Conservation (phyloP, 2,113 vertebrate species). For the Cololabis saira region DNA sequence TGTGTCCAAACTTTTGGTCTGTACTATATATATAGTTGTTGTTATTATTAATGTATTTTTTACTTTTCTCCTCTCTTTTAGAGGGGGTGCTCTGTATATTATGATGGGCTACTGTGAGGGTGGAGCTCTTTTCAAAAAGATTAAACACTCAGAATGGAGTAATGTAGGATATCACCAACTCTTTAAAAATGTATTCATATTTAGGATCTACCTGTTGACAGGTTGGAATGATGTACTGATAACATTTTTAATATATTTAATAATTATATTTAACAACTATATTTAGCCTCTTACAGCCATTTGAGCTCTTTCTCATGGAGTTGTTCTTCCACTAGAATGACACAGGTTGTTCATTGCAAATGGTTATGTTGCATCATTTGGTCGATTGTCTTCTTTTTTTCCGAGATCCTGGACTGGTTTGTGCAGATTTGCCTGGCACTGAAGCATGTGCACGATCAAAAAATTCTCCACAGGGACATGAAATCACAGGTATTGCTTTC, state of each 20-base stretch:
- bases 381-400: neutral
- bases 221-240: neutral
- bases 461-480: constrained; percentile 98
- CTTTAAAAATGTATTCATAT: neutral
- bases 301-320: neutral
- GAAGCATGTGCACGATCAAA: constrained; percentile 95
- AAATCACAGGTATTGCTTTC: constrained; percentile 91
- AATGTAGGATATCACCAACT: constrained; percentile 83
- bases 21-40: no score
- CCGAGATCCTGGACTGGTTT: constrained; percentile 96
- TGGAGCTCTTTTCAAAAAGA: constrained; percentile 96
- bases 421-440: constrained; percentile 97
- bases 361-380: neutral
- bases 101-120: constrained; percentile 99
- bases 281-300: no score
- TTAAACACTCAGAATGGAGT: constrained; percentile 94
- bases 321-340: neutral
- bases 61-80: constrained; percentile 48
- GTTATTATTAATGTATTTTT: no score
- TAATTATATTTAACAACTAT: no score
- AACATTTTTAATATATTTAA: no score
- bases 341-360: neutral
- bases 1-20: no score
- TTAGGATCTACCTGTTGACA: neutral
- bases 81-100: constrained; percentile 95